Percentiles rank a stretch among this genome's conserved stretches.
Evolutionary conservation across 2,888 invertebrate species (phyloP).

Genomic region (Augochlorella aurata): DNA sequence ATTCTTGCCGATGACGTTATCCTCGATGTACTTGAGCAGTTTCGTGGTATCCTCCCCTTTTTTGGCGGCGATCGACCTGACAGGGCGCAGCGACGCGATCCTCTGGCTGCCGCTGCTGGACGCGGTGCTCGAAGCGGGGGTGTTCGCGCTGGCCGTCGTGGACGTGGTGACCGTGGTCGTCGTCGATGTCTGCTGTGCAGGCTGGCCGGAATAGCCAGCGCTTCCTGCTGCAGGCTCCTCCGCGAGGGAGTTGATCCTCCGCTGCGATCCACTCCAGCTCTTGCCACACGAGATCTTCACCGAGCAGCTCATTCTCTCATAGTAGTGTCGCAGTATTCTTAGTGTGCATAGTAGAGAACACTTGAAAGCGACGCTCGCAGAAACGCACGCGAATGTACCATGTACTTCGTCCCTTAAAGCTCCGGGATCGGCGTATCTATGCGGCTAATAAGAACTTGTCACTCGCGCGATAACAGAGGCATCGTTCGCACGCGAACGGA

Average conservation of each 20-base stretch:
- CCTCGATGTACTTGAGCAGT: slow-evolving; percentile 90
- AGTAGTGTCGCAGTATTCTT: slow-evolving; percentile 52
- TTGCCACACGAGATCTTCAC: slow-evolving; percentile 79
- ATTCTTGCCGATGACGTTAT: slow-evolving; percentile 91
- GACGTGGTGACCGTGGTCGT: slow-evolving; percentile 43
- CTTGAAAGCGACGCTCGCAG: slow-evolving; percentile 31
- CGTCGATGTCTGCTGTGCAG: slow-evolving; percentile 43
- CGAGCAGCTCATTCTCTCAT: slow-evolving; percentile 81
- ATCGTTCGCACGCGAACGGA: slow-evolving; percentile 18
- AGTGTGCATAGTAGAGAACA: slow-evolving; percentile 63
- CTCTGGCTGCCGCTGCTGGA: slow-evolving; percentile 61
- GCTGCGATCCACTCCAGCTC: slow-evolving; percentile 79
- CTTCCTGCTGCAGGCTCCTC: slow-evolving; percentile 70
- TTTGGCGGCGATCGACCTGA: slow-evolving; percentile 81
- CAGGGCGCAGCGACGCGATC: slow-evolving; percentile 77
- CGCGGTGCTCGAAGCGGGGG: slow-evolving; percentile 30
- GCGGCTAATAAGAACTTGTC: slow-evolving; percentile 7
- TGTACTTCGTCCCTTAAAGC: slow-evolving; percentile 3
- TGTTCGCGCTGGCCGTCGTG: slow-evolving; percentile 29
- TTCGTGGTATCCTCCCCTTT: slow-evolving; percentile 87
- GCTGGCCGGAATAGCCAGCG: slow-evolving; percentile 43
- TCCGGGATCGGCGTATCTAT: not conserved
- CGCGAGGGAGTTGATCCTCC: slow-evolving; percentile 76
- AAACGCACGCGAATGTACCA: slow-evolving; percentile 37
- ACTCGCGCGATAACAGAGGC: slow-evolving; percentile 21